A percentile compares a stretch with the other conserved stretches of the same genome.
These are phyloP conservation scores for Perca schrenkii DNA, from an alignment of 2,113 vertebrate genomes.

Conservation along the genomic window DNA sequence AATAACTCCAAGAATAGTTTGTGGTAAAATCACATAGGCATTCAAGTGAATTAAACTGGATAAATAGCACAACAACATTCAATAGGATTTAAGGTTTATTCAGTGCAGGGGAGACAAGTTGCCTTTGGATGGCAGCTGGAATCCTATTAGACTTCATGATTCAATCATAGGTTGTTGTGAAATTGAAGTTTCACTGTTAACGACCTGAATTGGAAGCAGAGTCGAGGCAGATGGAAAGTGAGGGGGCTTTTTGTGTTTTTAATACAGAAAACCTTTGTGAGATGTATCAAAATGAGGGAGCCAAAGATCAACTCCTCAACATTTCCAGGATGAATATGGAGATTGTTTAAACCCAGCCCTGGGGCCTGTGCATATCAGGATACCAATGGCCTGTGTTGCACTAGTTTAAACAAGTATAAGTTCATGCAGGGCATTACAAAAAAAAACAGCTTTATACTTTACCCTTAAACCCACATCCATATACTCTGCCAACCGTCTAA, in stretches of 20 bases:
- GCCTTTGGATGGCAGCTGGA: constrained; percentile 6
- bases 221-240: constrained; percentile 27
- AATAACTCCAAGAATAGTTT: constrained; percentile 26
- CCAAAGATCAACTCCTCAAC: constrained; percentile 8
- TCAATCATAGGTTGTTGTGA: constrained; percentile 39
- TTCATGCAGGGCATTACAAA: constrained; percentile 25
- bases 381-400: constrained; percentile 51
- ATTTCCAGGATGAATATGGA: constrained; percentile 55
- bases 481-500: constrained; percentile 21
- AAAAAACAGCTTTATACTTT: constrained; percentile 26
- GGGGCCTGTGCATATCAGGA: constrained; percentile 39
- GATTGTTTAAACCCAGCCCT: constrained; percentile 43
- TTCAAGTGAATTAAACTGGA: constrained; percentile 10
- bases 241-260: constrained; percentile 36
- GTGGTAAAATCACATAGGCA: constrained; percentile 10
- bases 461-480: constrained; percentile 15
- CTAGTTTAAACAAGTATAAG: constrained; percentile 47
- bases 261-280: constrained; percentile 64
- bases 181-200: constrained; percentile 54
- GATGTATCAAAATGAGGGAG: constrained; percentile 38
- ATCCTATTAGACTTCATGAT: constrained; percentile 39
- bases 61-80: constrained; percentile 19
- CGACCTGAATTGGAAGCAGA: constrained; percentile 49
- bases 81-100: constrained; percentile 17
- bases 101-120: not conserved